Percentiles rank a stretch among this genome's conserved stretches.
Conservation (phyloP, 2,888 invertebrate species). For the Eupithecia inturbata region DNA sequence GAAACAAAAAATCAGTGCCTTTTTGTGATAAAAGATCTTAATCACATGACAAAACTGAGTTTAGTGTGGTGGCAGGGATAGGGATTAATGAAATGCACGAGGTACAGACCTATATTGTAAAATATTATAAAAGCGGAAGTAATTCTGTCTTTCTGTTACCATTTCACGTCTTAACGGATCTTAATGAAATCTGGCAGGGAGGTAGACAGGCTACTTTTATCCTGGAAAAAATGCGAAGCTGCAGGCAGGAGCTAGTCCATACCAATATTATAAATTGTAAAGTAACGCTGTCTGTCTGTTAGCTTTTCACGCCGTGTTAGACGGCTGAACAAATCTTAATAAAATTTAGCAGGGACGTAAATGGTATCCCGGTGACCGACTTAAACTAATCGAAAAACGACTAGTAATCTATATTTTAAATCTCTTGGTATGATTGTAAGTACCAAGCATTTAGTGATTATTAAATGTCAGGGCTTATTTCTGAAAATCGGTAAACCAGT, state of each 20-base stretch:
- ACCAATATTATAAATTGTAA: too few relatives aligned
- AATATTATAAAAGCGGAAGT: neutral
- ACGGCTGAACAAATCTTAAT: too few relatives aligned
- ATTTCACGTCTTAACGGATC: neutral
- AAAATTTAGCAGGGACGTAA: too few relatives aligned
- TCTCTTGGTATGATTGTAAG: neutral
- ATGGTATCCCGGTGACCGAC: too few relatives aligned
- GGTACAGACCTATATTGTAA: too few relatives aligned
- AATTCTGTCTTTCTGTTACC: neutral
- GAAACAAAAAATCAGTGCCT: neutral
- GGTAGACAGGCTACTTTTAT: neutral
- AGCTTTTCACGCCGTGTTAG: too few relatives aligned
- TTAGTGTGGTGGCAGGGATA: too few relatives aligned
- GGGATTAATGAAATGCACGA: too few relatives aligned
- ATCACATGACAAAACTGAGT: neutral
- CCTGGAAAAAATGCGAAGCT: neutral
- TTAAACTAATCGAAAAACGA: too few relatives aligned
- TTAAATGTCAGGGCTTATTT: neutral
- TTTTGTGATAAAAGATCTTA: neutral
- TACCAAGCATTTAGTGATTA: neutral
- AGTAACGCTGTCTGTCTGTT: too few relatives aligned
- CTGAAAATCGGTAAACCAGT: neutral
- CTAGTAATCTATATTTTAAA: neutral
- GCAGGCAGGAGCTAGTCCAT: neutral
- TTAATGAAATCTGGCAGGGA: neutral